phyloP scores from a whole-genome alignment of 2,113 vertebrate species.

The Embiotoca jacksoni region DNA sequence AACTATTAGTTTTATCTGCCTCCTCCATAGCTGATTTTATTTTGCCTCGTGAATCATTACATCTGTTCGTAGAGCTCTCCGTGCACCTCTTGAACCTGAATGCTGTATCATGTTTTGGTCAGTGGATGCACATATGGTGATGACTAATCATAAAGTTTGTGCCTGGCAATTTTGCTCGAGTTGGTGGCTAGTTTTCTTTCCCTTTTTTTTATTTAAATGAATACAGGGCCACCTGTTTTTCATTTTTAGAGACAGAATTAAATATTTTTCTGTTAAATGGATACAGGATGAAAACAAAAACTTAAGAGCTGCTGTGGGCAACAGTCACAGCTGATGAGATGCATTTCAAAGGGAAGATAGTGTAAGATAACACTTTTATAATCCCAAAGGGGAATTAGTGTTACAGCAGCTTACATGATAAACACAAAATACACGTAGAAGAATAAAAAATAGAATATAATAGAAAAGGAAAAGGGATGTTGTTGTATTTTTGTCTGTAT shows the following conservation, averaged over 20 bases:
- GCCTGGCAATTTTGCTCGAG: conserved; percentile 19
- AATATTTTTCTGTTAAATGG: conserved; percentile 20
- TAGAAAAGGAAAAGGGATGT: neutral
- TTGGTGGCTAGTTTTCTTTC: neutral
- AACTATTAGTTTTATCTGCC: neutral
- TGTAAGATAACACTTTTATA: no score
- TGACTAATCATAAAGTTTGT: conserved; percentile 52
- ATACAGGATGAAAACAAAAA: conserved; percentile 7
- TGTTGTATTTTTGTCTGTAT: neutral
- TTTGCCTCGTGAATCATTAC: conserved; percentile 46
- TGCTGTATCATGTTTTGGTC: conserved; percentile 27
- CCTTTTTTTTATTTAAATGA: neutral
- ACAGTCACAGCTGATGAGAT: conserved; percentile 31
- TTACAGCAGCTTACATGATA: no score
- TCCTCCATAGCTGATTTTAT: conserved; percentile 7
- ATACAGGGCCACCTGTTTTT: conserved; percentile 26
- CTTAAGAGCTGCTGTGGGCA: conserved; percentile 10
- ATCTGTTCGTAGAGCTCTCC: conserved; percentile 21
- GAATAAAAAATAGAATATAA: no score
- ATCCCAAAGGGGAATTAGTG: no score
- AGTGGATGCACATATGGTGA: conserved; percentile 50
- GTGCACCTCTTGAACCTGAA: conserved; percentile 21
- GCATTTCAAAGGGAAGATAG: neutral
- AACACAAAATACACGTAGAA: no score
- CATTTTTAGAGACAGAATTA: conserved; percentile 7